Base-by-base conservation (phyloP, 2,888 invertebrate genomes). In the Cerastis leucographa region DNA sequence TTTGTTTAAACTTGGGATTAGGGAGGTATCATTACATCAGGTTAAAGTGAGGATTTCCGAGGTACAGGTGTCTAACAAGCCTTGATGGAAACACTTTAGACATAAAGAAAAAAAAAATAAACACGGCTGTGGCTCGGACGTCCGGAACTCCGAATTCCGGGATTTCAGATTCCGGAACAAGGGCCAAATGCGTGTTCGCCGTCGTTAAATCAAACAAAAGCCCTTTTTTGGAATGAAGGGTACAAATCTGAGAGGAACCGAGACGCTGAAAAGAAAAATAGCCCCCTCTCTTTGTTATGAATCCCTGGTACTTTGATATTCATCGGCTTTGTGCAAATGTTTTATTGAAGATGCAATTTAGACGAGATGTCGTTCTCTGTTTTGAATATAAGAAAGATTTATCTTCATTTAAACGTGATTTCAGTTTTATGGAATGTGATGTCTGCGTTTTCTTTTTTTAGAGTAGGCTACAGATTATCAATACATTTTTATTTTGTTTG, bases 141-240 rank as follows among this genome's bases (percentile, higher is more conserved):
- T 77, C 81, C 76, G 61, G 59, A 61, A 51, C 35, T 70, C 12
- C n/a, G 25, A 9, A 19, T 19, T 61, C 61, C 51, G 71, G 25
- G 49, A 40, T 40, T 42, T 9, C 51, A 66, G 69, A 70, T 61
- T 56, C 77, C 78, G 68, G 75, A 59, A 77, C 69, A 69, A 72
- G 75, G 74, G 73, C 69, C 72, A 78, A 76, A 80, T 82, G 89
- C 88, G 88, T 87, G 88, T 75, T 79, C 66, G 59, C 73, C 81
- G 71, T 84, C 80, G 82, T 87, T 88, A 87, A 88, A 88, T 88
- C 84, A 88, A 88, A 88, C 84, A 88, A 87, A 88, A 78, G 82
- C 76, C 75, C 77, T 73, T 82, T 83, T 88, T 84, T 65, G 76
- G 75, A 87, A 87, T 81, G 78, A 87, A 85, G 82, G 85, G 81